Evolutionary conservation across 2,113 vertebrate species (phyloP).

Genomic region (Hemiprocne comata): DNA sequence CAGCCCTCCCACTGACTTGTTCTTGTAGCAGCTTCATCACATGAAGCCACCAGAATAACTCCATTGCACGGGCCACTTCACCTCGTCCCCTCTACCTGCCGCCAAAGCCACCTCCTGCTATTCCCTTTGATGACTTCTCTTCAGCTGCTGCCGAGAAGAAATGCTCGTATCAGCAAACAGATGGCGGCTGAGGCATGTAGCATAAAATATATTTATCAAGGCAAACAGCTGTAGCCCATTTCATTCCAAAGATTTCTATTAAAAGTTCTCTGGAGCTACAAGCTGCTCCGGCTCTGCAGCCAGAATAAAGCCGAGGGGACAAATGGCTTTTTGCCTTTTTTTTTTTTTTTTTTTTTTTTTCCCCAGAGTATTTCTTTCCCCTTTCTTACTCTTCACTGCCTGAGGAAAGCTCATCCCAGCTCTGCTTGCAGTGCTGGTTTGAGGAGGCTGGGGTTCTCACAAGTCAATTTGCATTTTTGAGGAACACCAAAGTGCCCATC

Average conservation of each 20-base stretch:
- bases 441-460: neutral
- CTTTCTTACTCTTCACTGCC: neutral
- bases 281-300: slow-evolving; percentile 67
- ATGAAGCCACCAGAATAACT: neutral
- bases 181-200: slow-evolving; percentile 82
- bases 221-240: slow-evolving; percentile 86
- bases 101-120: slow-evolving; percentile 41
- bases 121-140: slow-evolving; percentile 76
- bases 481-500: fast-evolving
- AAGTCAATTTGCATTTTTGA: neutral
- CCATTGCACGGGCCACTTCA: slow-evolving; percentile 1
- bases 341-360: no score
- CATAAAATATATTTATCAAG: slow-evolving; percentile 86
- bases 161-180: slow-evolving; percentile 84
- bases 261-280: slow-evolving; percentile 80
- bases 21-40: neutral
- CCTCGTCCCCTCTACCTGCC: slow-evolving; percentile 63
- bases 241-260: slow-evolving; percentile 81
- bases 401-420: neutral
- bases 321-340: slow-evolving; percentile 35
- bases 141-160: slow-evolving; percentile 72
- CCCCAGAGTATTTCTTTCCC: neutral
- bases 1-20: neutral
- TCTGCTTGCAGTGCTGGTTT: neutral
- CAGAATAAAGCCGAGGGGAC: slow-evolving; percentile 57